Evolutionary conservation across 2,888 invertebrate genomes (phyloP).

Genomic region (Molorchus minor): DNA sequence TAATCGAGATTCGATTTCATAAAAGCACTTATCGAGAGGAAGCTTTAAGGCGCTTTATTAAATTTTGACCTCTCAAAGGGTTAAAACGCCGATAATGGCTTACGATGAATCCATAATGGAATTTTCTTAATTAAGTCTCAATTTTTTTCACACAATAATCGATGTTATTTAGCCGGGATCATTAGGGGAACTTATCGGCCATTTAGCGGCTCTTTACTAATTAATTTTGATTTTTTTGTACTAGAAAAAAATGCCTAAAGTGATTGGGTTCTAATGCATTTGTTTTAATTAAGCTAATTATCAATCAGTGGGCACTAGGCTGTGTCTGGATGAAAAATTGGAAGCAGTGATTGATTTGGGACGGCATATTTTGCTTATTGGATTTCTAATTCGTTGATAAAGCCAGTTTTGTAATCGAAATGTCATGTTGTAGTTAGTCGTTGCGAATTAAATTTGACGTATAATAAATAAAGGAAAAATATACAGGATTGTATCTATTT

Average conservation of each 20-base stretch:
- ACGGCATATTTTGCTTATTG: no score
- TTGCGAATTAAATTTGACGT: no score
- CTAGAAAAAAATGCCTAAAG: conserved; percentile 3
- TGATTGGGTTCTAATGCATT: conserved; percentile 14
- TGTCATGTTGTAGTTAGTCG: no score
- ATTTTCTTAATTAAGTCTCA: conserved; percentile 30
- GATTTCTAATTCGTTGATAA: no score
- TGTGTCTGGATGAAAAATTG: conserved; percentile 1
- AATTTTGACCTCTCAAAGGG: conserved; percentile 44
- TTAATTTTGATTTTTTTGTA: conserved; percentile 17
- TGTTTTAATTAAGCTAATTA: conserved; percentile 15
- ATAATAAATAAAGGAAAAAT: no score
- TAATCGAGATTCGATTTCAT: conserved; percentile 35
- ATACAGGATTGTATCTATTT: no score
- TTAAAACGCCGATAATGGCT: conserved; percentile 39
- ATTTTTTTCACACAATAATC: conserved; percentile 20
- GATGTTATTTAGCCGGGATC: conserved; percentile 13
- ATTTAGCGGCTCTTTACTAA: conserved; percentile 26
- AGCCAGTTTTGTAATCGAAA: no score
- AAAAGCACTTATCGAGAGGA: conserved; percentile 36
- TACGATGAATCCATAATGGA: conserved; percentile 27
- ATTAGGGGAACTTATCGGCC: conserved; percentile 23
- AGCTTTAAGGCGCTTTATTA: conserved; percentile 42
- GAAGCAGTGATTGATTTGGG: conserved; percentile 1
- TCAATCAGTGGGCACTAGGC: conserved; percentile 7